phyloP scores from a whole-genome alignment of 2,888 invertebrate genomes.

The Hypolimnas misippus region DNA sequence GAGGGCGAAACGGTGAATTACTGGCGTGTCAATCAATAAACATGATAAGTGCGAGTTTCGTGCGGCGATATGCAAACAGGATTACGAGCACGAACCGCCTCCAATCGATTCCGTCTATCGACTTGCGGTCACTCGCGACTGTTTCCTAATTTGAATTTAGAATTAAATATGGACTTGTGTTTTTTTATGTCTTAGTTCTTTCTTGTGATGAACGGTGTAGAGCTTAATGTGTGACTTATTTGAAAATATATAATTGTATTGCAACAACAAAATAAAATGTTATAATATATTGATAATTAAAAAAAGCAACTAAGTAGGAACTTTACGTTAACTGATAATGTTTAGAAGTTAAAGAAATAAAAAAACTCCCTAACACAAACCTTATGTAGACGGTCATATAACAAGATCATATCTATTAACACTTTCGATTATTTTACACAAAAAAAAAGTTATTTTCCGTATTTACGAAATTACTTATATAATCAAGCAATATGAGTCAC shows the following conservation, averaged over 20 bases:
- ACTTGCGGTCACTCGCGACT: slow-evolving; percentile 35
- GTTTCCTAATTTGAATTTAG: slow-evolving; percentile 21
- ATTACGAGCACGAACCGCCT: slow-evolving; percentile 69
- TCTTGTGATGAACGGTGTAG: background rate
- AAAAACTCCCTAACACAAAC: no score
- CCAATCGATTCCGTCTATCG: slow-evolving; percentile 40
- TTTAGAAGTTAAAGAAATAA: no score
- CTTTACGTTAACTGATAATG: no score
- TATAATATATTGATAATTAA: no score
- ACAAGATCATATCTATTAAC: background rate
- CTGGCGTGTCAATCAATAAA: slow-evolving; percentile 84
- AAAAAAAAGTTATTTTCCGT: background rate
- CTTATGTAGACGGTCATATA: background rate
- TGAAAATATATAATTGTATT: no score
- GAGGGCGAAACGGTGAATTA: slow-evolving; percentile 74
- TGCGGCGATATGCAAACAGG: slow-evolving; percentile 82
- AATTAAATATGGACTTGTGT: background rate
- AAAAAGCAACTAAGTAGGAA: no score
- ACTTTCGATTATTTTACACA: background rate
- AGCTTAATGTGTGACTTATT: no score
- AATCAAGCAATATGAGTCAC: slow-evolving; percentile 60
- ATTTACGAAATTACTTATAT: slow-evolving; percentile 8
- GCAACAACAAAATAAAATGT: no score
- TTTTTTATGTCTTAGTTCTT: background rate
- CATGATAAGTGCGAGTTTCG: slow-evolving; percentile 82